These are phyloP conservation scores for Synergus japonicus DNA, from an alignment of 2,888 invertebrate genomes.

Conservation along the genomic window DNA sequence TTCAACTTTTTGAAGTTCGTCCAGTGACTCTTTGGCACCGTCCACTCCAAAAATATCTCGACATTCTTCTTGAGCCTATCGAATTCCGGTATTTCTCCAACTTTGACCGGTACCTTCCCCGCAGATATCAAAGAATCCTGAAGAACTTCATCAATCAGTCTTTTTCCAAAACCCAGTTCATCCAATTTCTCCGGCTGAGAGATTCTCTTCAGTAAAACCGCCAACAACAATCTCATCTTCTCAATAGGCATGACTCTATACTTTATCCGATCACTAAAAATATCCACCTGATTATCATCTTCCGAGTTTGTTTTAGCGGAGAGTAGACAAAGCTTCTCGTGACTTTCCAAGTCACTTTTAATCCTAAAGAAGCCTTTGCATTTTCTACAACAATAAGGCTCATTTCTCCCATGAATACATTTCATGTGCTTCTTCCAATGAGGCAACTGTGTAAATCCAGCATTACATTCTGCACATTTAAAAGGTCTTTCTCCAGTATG, in stretches of 20 bases:
- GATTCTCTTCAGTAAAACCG: constrained; percentile 89
- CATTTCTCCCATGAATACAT: constrained; percentile 88
- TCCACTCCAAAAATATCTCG: constrained; percentile 87
- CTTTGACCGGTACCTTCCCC: constrained; percentile 83
- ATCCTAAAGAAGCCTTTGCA: constrained; percentile 88
- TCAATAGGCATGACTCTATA: constrained; percentile 83
- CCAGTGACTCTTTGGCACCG: constrained; percentile 89
- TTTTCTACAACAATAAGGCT: constrained; percentile 87
- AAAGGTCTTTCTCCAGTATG: constrained; percentile 94
- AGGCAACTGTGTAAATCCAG: constrained; percentile 89
- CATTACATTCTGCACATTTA: constrained; percentile 81
- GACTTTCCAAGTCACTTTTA: constrained; percentile 85
- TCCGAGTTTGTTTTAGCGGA: constrained; percentile 47
- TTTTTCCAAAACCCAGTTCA: constrained; percentile 86
- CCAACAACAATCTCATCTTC: constrained; percentile 88
- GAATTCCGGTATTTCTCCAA: constrained; percentile 80
- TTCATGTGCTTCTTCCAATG: constrained; percentile 94
- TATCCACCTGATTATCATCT: constrained; percentile 45
- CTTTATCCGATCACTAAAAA: constrained; percentile 70
- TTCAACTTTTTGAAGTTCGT: constrained; percentile 85
- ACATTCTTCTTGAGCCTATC: constrained; percentile 87
- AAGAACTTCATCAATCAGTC: constrained; percentile 89
- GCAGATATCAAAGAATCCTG: constrained; percentile 88
- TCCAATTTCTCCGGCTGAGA: constrained; percentile 88
- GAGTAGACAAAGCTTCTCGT: constrained; percentile 77